Evolutionary conservation across 2,888 invertebrate species (phyloP).

Genomic region (Griposia aprilina): DNA sequence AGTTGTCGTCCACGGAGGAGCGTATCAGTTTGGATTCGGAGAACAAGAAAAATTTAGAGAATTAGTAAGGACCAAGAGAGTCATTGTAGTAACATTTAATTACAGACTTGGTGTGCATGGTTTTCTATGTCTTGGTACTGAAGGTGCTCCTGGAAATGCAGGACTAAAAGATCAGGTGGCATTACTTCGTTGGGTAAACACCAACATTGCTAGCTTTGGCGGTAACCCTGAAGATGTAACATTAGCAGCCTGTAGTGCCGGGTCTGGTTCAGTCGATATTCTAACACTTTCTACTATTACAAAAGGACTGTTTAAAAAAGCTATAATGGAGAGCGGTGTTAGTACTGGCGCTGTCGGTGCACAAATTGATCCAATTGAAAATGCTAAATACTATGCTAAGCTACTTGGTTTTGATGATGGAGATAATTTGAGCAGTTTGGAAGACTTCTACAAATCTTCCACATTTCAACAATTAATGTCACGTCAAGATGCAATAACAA

Average conservation of each 20-base stretch:
- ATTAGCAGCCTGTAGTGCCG: conserved; percentile 78
- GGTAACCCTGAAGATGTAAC: conserved; percentile 82
- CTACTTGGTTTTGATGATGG: conserved; percentile 71
- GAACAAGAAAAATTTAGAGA: conserved; percentile 66
- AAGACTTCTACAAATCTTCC: conserved; percentile 76
- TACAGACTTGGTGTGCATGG: conserved; percentile 78
- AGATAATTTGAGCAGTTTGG: conserved; percentile 73
- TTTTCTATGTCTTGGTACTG: conserved; percentile 80
- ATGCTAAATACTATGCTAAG: conserved; percentile 75
- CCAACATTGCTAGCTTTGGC: conserved; percentile 78
- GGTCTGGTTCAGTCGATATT: conserved; percentile 76
- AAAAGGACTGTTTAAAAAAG: conserved; percentile 77
- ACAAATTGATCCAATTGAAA: conserved; percentile 76
- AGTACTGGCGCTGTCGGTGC: conserved; percentile 68
- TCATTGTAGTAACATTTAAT: conserved; percentile 78
- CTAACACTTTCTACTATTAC: conserved; percentile 76
- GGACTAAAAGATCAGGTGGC: conserved; percentile 83
- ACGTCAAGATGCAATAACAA: conserved; percentile 13
- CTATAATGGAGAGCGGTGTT: conserved; percentile 77
- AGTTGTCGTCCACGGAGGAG: conserved; percentile 85
- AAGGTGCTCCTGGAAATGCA: conserved; percentile 80
- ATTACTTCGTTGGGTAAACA: conserved; percentile 76
- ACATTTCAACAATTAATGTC: conserved; percentile 68
- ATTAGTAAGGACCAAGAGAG: conserved; percentile 68
- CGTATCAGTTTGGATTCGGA: conserved; percentile 78